Base-by-base conservation (phyloP, 2,888 invertebrate genomes). In the Brenthis ino region DNA sequence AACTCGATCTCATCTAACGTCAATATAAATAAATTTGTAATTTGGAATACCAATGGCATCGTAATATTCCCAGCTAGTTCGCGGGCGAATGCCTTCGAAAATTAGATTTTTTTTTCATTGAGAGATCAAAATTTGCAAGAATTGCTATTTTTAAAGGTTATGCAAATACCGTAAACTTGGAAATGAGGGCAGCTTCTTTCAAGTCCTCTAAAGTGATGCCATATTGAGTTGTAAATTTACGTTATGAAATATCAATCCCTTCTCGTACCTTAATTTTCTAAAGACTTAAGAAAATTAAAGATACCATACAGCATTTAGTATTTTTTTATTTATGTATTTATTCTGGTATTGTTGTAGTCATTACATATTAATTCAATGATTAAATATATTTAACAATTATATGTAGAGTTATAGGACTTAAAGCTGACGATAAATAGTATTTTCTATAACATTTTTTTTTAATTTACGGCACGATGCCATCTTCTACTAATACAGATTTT, bases 21-120 rank as follows among this genome's bases (percentile, higher is more conserved):
- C 50, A 58, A 60, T 68, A 68, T 68, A 66, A 68, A 68, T 51
- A 63, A 68, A 63, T 65, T 64, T 71, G 57, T 57, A 71, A 70
- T 70, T 56, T 37, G 24, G 48, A 64, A 69, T 68, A 11, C 64
- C 56, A 57, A 61, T 66, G 48, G 11, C 57, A 24, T 60, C 24
- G n/a, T 64, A 65, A 68, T 37, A 70, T 69, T 13, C 33, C 47
- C 33, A 69, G 54, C 14, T 69, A 70, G 63, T 67, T 72, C 57
- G 51, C 60, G 65, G 60, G n/a, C 67, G 67, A 67, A 28, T 67
- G 37, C 50, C 57, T 54, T 54, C 54, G 60, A 54, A 70, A 74
- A 69, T 70, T 69, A 69, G 60, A 64, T 70, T 70, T 71, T 57
- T 57, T 28, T 12, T 50, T 28, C 48, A 61, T 66, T 53, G 55